These are phyloP conservation scores for Rhyacichthys aspro DNA, from an alignment of 2,797 vertebrate genomes.

Conservation along the genomic window DNA sequence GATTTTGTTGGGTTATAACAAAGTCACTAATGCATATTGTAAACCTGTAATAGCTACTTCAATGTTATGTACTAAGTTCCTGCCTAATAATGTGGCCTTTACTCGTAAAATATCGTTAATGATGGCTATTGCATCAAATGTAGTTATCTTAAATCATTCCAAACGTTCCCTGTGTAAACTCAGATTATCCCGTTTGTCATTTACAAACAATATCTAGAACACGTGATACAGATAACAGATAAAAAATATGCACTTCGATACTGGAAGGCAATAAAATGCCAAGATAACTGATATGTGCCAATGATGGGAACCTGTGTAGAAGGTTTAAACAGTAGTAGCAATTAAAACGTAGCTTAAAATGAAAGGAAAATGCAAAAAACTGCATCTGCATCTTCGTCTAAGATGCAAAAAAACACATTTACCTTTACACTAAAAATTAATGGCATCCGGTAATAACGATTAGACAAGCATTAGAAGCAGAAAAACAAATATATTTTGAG, in stretches of 20 bases:
- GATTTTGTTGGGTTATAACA: too few species aligned
- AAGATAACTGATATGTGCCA: too few species aligned
- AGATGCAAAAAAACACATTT: neutral
- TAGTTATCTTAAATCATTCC: too few species aligned
- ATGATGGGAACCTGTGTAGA: too few species aligned
- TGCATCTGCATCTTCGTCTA: constrained; percentile 1
- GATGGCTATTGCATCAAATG: too few species aligned
- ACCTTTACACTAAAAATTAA: constrained; percentile 12
- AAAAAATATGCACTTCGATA: constrained; percentile 44
- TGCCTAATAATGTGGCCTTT: too few species aligned
- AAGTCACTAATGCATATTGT: too few species aligned
- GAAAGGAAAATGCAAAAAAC: neutral
- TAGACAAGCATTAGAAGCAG: neutral
- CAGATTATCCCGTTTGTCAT: neutral
- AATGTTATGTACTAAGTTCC: too few species aligned
- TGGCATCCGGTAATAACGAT: neutral
- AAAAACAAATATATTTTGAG: neutral
- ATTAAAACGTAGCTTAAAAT: neutral
- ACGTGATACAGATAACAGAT: neutral
- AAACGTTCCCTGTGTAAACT: neutral
- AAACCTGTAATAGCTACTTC: too few species aligned
- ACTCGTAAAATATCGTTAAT: too few species aligned
- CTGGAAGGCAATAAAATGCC: constrained; percentile 1
- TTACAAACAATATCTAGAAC: neutral
- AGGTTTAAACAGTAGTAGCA: too few species aligned